Percentiles rank a stretch among this genome's conserved stretches.
These are phyloP conservation scores for Hypercompe scribonia DNA, from an alignment of 2,888 invertebrate genomes.

Conservation along the genomic window DNA sequence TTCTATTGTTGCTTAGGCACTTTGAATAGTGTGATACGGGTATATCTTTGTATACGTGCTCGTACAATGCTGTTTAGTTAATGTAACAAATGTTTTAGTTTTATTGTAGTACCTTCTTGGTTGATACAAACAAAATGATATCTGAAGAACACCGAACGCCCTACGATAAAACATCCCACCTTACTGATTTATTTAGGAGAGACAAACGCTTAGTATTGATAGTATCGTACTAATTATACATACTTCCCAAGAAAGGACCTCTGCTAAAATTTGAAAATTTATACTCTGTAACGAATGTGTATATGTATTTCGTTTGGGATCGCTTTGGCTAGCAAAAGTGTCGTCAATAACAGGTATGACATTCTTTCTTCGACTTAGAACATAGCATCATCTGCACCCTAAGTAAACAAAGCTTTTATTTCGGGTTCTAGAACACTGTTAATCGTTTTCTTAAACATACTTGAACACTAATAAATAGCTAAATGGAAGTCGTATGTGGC, in stretches of 20 bases:
- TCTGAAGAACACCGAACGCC: neutral
- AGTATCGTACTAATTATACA: neutral
- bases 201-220: neutral
- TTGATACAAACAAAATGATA: neutral
- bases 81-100: neutral
- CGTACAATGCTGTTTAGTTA: no score
- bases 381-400: neutral
- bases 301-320: no score
- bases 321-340: neutral
- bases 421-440: no score
- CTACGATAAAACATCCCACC: neutral
- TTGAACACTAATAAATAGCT: no score
- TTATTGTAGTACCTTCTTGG: neutral
- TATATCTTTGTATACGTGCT: neutral
- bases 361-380: neutral
- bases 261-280: neutral
- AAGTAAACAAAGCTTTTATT: no score
- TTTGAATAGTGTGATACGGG: neutral
- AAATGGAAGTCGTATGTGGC: no score
- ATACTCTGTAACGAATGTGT: no score
- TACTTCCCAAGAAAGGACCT: neutral
- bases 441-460: no score
- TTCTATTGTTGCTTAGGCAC: neutral
- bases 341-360: neutral
- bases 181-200: neutral